Evolutionary conservation across 2,888 invertebrate genomes (phyloP), one percentile per base, ranked within the genome.

Genomic region (Amiota communis): DNA sequence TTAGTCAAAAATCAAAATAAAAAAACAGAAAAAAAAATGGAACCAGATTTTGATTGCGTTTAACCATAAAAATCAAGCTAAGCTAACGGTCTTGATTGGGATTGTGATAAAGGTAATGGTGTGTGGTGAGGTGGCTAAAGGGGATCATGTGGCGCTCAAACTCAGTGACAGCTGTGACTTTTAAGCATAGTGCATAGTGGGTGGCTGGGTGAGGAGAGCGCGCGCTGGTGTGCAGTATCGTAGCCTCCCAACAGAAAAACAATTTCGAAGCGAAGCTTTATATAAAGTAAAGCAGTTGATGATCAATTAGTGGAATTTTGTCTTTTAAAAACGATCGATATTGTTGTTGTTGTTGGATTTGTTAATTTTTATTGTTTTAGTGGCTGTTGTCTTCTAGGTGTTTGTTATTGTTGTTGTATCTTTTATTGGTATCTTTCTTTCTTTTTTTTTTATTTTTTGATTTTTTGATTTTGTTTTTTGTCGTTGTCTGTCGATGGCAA

Each of bases 301-400:
- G 84, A 83, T 83, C 85, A 85, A 85, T 85, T 84, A 77, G 81
- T 67, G 76, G 76, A 77, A 77, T 84, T 74, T 75, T 75, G 77
- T 72, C 74, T 51, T 51, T 51, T 51, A 51, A 51, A 36, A 51
- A n/a, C 59, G 59, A 6, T 36, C 36, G 6, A 36, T 4, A 36
- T 36, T 4, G 6, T 6, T 36, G 2, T 70, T 70, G 56, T 12
- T 20, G 59, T 59, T 59, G 59, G 15, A 59, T 59, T 20, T 59
- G n/a, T 49, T 46, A 46, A 47, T 36, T 23, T 47, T 65, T 65
- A 49, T 61, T 56, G 56, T 23, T 17, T 71, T 13, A 36, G 8
- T 36, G 2, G 36, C 36, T 36, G 36, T 4, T 36, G 36, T 4
- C 6, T 36, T 36, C 36, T 36, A 36, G 36, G 36, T 36, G 36